These are phyloP conservation scores for Candidula unifasciata DNA, from an alignment of 2,888 invertebrate species.

Conservation along the genomic window DNA sequence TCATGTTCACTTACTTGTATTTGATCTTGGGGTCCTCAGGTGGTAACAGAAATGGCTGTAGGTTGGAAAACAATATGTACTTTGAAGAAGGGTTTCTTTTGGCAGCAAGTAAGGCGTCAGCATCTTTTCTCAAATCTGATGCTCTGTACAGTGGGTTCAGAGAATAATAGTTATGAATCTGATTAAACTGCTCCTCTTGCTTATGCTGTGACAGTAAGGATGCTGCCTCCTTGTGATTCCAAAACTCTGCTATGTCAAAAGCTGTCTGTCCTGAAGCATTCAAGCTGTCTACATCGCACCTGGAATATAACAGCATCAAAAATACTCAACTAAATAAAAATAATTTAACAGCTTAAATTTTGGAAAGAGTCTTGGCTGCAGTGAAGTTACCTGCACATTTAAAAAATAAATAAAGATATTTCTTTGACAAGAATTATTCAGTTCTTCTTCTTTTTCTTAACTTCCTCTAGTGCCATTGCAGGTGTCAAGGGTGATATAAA, in stretches of 20 bases:
- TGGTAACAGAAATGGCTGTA: constrained; percentile 62
- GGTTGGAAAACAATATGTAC: constrained; percentile 71
- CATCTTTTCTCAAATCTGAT: constrained; percentile 73
- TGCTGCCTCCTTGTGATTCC: constrained; percentile 71
- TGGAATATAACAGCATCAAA: constrained; percentile 50
- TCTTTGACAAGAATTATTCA: too few relatives aligned
- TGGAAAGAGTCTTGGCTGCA: too few relatives aligned
- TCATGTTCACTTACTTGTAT: constrained; percentile 56
- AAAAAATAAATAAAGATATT: too few relatives aligned
- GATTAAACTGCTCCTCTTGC: constrained; percentile 58
- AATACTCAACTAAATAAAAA: not conserved
- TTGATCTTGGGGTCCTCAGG: constrained; percentile 51
- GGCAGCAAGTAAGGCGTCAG: constrained; percentile 68
- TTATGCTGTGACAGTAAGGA: constrained; percentile 59
- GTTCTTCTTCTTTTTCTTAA: too few relatives aligned
- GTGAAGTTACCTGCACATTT: too few relatives aligned
- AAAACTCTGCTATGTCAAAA: constrained; percentile 74
- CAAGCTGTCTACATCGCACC: constrained; percentile 69
- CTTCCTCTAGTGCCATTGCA: too few relatives aligned
- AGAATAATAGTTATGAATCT: constrained; percentile 71
- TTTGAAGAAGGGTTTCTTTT: constrained; percentile 63
- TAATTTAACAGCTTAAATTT: too few relatives aligned
- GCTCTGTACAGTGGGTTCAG: constrained; percentile 71
- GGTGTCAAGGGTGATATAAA: too few relatives aligned
- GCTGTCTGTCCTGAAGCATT: constrained; percentile 77